These are phyloP conservation scores for Caenorhabditis angaria DNA, from an alignment of 2,888 invertebrate species.

Conservation along the genomic window DNA sequence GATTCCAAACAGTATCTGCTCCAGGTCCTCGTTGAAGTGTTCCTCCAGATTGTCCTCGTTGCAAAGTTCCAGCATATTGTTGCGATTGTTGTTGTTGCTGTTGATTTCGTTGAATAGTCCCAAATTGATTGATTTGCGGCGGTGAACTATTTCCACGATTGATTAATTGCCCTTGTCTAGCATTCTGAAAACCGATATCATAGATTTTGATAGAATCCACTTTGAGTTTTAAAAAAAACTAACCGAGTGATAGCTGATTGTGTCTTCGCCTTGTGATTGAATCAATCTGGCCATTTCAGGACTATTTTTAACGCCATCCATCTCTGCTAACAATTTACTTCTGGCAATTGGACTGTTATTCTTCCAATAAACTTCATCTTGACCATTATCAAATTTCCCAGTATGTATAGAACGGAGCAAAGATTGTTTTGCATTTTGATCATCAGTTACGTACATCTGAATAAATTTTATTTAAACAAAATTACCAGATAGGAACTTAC, in stretches of 20 bases:
- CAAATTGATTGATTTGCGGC: slow-evolving; percentile 41
- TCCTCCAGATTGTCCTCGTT: slow-evolving; percentile 37
- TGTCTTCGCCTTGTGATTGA: slow-evolving; percentile 37
- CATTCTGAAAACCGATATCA: neutral
- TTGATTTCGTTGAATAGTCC: slow-evolving; percentile 24
- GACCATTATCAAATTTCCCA: slow-evolving; percentile 47
- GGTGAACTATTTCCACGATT: slow-evolving; percentile 54
- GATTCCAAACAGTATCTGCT: slow-evolving; percentile 47
- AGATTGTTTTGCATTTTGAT: slow-evolving; percentile 56
- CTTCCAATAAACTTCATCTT: slow-evolving; percentile 72
- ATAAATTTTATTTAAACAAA: neutral
- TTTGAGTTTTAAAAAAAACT: slow-evolving; percentile 10
- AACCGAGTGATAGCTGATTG: slow-evolving; percentile 46
- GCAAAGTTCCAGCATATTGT: slow-evolving; percentile 38
- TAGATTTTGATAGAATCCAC: neutral
- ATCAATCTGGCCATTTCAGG: slow-evolving; percentile 51
- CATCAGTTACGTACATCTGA: slow-evolving; percentile 63
- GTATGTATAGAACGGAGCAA: slow-evolving; percentile 59
- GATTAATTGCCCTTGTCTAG: slow-evolving; percentile 7
- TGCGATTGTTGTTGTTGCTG: slow-evolving; percentile 27
- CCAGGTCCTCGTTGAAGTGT: slow-evolving; percentile 36
- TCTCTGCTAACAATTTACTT: slow-evolving; percentile 26
- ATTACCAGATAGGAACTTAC: slow-evolving; percentile 30
- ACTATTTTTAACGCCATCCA: slow-evolving; percentile 38
- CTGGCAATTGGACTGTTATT: slow-evolving; percentile 26